Evolutionary conservation across 2,113 vertebrate genomes (phyloP), one percentile per base, ranked within the genome.

Genomic region (Hystrix cristata): DNA sequence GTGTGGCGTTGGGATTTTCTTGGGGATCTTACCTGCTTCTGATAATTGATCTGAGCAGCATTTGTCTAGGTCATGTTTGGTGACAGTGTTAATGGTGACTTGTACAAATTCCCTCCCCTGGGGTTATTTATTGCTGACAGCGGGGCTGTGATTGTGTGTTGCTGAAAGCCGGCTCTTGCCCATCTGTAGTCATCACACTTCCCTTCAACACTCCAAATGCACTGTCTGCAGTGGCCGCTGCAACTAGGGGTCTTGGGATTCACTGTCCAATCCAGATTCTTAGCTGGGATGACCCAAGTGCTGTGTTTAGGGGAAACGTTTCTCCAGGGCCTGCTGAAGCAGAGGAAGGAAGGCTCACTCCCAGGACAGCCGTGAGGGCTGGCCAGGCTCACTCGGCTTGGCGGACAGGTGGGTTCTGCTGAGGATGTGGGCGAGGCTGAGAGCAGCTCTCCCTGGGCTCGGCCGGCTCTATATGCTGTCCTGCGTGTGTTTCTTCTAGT

Each of bases 381-480:
- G 10, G 6, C 7, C 46, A 8, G 74, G 60, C 3, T 7, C 8
- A 53, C 15, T 38, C 4, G 0, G 1, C 7, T 0, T 0, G 51
- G 9, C 29, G 59, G 0, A 3, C 34, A 48, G 38, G 25, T 18
- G 79, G 11, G 57, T 8, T 13, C 65, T 10, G 14, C 21, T 3
- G 0, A 23, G 6, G 57, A n/a, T 0, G 15, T 0, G 38, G 48
- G 71, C 60, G 19, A 7, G 15, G 19, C n/a, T 72, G 53, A 57
- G 34, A 60, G 51, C 67, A 19, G 38, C 10, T 46, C 5, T 3
- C 23, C 67, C 62, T 53, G 0, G 7, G 67, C n/a, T 90, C 10
- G 55, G 60, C 31, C n/a, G 84, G 59, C 38, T 67, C 55, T 76
- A 48, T 46, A 38, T 18, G 3, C 43, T 76, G 1, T 18, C 23